A percentile compares a stretch with the other conserved stretches of the same genome.
Conservation (phyloP, 2,888 invertebrate genomes). For the Morinoia aosen region DNA sequence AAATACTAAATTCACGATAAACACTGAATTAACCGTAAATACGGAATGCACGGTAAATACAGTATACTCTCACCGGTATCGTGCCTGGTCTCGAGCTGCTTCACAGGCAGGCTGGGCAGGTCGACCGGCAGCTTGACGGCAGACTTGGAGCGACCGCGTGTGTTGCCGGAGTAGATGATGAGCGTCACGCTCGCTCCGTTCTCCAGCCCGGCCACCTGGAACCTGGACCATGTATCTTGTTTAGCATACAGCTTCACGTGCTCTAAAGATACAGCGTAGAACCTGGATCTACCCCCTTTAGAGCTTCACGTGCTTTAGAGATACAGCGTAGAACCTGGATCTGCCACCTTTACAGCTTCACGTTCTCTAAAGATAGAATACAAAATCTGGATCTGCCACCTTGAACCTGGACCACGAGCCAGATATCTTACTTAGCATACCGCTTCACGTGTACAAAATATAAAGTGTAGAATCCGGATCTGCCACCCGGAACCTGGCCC, state of each 20-base stretch:
- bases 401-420: no score
- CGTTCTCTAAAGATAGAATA: no score
- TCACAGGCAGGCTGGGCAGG: slow-evolving; percentile 61
- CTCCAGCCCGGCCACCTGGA: slow-evolving; percentile 68
- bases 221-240: slow-evolving; percentile 57
- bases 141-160: slow-evolving; percentile 68
- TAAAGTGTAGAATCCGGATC: no score
- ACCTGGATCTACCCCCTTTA: not conserved
- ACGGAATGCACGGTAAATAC: no score
- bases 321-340: no score
- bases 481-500: no score
- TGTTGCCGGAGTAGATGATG: slow-evolving; percentile 69
- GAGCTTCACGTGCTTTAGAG: no score
- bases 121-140: slow-evolving; percentile 60
- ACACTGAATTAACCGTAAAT: not conserved
- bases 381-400: no score
- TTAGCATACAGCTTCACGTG: not conserved
- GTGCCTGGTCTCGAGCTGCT: slow-evolving; percentile 64
- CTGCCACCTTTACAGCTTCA: no score
- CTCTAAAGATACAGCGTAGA: not conserved
- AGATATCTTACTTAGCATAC: no score
- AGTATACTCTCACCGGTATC: slow-evolving; percentile 48
- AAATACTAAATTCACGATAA: not conserved
- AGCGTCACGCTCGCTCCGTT: slow-evolving; percentile 69
- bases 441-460: no score